These are phyloP conservation scores for Picus viridis DNA, from an alignment of 2,797 vertebrate species.

Conservation along the genomic window DNA sequence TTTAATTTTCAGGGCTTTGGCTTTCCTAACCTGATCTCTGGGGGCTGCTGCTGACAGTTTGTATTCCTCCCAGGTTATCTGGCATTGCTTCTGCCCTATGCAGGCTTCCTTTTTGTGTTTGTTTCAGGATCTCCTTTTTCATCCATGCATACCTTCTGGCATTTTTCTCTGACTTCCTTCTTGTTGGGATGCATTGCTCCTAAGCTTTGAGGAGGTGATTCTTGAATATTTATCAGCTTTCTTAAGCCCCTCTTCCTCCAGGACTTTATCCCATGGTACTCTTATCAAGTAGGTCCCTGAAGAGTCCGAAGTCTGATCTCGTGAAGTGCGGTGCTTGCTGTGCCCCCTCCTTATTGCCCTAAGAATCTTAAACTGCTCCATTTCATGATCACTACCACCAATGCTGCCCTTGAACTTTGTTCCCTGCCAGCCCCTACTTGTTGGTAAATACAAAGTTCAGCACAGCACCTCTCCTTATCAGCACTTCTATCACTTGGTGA, in stretches of 20 bases:
- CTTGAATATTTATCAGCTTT: neutral
- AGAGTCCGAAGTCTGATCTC: neutral
- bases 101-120: neutral
- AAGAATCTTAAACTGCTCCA: neutral
- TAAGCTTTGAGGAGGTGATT: neutral
- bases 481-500: neutral
- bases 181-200: neutral
- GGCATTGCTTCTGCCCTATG: neutral
- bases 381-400: neutral
- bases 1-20: neutral
- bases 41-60: neutral
- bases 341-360: neutral
- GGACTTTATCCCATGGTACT: neutral
- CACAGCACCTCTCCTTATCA: neutral
- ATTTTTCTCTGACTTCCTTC: neutral
- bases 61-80: neutral
- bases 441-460: neutral
- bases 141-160: neutral
- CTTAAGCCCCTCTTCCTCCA: neutral
- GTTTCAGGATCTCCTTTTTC: neutral
- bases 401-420: neutral
- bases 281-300: neutral
- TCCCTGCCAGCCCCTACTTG: neutral
- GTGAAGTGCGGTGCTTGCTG: neutral
- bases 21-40: neutral